Percentiles rank a stretch among this genome's conserved stretches.
phyloP scores from a whole-genome alignment of 1,140 invertebrate species.

The Ridgeia piscesae region DNA sequence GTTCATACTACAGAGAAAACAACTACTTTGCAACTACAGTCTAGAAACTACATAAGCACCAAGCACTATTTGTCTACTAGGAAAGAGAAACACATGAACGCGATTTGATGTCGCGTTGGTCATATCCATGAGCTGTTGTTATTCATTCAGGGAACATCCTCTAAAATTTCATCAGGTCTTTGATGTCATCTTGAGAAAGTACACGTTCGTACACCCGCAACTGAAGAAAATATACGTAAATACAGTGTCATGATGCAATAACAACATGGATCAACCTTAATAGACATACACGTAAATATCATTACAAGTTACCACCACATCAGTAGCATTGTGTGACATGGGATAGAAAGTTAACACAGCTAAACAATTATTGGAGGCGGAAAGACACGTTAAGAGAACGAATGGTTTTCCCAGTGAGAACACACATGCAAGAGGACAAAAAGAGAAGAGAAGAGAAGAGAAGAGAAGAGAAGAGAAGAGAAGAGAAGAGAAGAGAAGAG shows the following conservation, averaged over 20 bases:
- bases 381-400: no score
- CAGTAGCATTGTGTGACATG: no score
- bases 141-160: background rate
- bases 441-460: no score
- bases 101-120: background rate
- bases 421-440: no score
- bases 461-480: no score
- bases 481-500: no score
- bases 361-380: no score
- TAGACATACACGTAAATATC: no score
- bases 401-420: no score
- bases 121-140: background rate
- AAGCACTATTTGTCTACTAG: background rate
- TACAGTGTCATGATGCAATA: background rate
- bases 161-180: background rate
- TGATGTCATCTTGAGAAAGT: background rate
- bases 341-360: no score
- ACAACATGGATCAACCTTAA: no score
- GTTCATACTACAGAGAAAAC: background rate
- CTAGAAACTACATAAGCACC: background rate
- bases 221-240: background rate
- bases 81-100: background rate
- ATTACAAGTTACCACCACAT: no score
- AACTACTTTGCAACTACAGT: background rate
- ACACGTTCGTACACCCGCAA: background rate